A percentile compares a stretch with the other conserved stretches of the same genome.
phyloP scores from a whole-genome alignment of 2,888 invertebrate species.

The Panopea generosa region DNA sequence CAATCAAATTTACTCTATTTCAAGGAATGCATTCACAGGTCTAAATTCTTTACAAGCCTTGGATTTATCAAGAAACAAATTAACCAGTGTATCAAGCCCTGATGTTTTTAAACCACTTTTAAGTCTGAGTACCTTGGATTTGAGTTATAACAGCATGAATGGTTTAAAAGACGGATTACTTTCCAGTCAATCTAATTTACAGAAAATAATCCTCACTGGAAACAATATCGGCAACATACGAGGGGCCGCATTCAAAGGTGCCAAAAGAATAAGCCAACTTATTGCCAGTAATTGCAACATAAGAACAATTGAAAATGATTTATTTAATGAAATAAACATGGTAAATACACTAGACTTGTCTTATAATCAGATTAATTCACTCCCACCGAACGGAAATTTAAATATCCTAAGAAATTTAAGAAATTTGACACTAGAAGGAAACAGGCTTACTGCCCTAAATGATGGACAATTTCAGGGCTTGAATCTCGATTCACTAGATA shows the following conservation, averaged over 20 bases:
- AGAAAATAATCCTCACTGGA: constrained; percentile 65
- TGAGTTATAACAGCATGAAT: constrained; percentile 67
- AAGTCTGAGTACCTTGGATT: constrained; percentile 62
- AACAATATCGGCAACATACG: constrained; percentile 68
- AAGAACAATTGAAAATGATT: constrained; percentile 63
- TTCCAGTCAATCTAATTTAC: constrained; percentile 59
- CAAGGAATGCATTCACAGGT: constrained; percentile 64
- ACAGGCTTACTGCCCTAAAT: constrained; percentile 63
- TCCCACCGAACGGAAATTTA: constrained; percentile 65
- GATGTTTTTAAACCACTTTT: constrained; percentile 63
- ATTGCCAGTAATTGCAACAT: constrained; percentile 69
- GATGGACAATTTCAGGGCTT: constrained; percentile 70
- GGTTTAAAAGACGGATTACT: constrained; percentile 67
- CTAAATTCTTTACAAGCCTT: constrained; percentile 61
- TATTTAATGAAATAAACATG: constrained; percentile 65
- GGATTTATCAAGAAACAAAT: constrained; percentile 72
- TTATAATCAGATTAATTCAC: constrained; percentile 65
- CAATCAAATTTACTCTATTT: constrained; percentile 65
- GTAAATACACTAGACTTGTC: constrained; percentile 71
- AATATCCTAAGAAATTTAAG: constrained; percentile 62
- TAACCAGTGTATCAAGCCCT: constrained; percentile 51
- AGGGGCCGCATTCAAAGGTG: constrained; percentile 67
- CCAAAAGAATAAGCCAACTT: constrained; percentile 64
- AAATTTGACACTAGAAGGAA: constrained; percentile 68
- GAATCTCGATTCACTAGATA: constrained; percentile 66